Evolutionary conservation across 2,113 vertebrate genomes (phyloP), one percentile per base, ranked within the genome.

Genomic region (Heterotilapia buettikoferi): DNA sequence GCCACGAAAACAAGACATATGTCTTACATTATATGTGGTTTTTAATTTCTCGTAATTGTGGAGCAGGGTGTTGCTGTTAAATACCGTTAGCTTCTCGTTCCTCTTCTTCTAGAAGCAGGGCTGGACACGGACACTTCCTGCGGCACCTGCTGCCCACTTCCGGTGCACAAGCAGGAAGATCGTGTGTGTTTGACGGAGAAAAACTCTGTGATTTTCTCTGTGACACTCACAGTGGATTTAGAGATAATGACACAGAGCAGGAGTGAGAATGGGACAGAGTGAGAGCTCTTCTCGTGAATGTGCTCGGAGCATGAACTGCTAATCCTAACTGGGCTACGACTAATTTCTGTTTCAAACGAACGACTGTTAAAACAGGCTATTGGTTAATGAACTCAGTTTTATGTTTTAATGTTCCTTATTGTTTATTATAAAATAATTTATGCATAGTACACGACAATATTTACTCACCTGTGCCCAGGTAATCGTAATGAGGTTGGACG

Each of bases 131-230:
- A 47, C 56, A 89, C 92, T 94, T 95, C 94, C 93, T 13, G 90
- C 76, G 56, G 90, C 87, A 92, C 93, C 91, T 90, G 92, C 88
- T n/a, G 29, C 83, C 45, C 3, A 79, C 88, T 92, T 95, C 94
- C 95, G 57, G 84, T 90, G 5, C 14, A 61, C 31, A 2, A 31
- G 7, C 7, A 5, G 84, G 61, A 81, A 94, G 92, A 89, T 95
- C 86, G 91, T 85, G 1, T 90, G n/a, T 63, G 0, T 0, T 0
- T 1, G 1, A 52, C 1, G 0, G 19, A 4, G 7, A 6, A 7
- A 5, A 18, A 86, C 73, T 31, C 53, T 31, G 36, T 13, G 11
- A 3, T 3, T 12, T 13, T 43, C 19, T 21, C 73, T 14, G 9
- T 14, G 3, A 45, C 5, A 5, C 7, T 7, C 21, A 24, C 18